Conservation (phyloP, 2,888 invertebrate species). For the Cryptus armator region DNA sequence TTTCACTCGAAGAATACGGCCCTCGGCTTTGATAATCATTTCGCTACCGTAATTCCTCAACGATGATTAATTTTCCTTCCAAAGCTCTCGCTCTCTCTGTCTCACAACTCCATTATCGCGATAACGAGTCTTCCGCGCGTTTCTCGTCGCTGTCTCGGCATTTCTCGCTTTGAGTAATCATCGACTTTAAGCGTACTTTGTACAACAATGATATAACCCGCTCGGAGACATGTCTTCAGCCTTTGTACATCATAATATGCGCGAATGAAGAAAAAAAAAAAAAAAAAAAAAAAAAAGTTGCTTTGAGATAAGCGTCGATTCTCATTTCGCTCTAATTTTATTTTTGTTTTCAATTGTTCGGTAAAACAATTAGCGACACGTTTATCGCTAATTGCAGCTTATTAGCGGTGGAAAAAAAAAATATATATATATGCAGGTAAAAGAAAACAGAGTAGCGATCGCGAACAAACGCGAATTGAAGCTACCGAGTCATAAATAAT, state of each 20-base stretch:
- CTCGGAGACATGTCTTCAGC: conserved; percentile 10
- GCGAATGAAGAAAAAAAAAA: neutral
- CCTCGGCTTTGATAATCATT: neutral
- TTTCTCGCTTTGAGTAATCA: conserved; percentile 40
- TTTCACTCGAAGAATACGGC: neutral
- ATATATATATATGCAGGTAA: neutral
- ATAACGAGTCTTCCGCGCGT: conserved; percentile 30
- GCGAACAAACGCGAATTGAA: neutral
- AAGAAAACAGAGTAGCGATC: neutral
- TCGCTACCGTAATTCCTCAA: neutral
- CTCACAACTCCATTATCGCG: conserved; percentile 40
- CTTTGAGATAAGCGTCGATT: neutral
- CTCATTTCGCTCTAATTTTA: neutral
- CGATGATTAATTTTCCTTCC: conserved; percentile 29
- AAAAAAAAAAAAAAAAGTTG: neutral
- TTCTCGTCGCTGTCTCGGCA: conserved; percentile 28
- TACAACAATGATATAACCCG: conserved; percentile 41
- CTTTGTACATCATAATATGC: neutral
- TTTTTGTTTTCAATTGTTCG: neutral
- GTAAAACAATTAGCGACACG: conserved; percentile 8
- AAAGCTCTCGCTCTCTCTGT: conserved; percentile 15
- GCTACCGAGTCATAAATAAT: conserved; percentile 32
- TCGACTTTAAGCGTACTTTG: conserved; percentile 41
- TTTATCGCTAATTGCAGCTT: neutral
- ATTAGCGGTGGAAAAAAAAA: neutral